phyloP scores from a whole-genome alignment of 1,140 invertebrate genomes.

The Solen grandis region DNA sequence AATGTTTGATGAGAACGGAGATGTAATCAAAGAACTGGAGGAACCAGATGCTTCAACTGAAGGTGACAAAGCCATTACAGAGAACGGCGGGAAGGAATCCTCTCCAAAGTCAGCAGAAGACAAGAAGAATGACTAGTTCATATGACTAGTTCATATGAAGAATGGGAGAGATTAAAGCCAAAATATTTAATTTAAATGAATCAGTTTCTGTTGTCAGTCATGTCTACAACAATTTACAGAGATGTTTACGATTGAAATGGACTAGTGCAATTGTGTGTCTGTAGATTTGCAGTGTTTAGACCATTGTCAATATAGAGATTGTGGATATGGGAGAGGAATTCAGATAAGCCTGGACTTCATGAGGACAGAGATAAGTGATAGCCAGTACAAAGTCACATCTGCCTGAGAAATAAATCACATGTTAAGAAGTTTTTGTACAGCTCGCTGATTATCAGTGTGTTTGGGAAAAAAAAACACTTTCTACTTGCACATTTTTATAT shows the following conservation, averaged over 20 bases:
- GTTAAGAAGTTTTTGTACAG: too few species aligned
- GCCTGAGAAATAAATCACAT: too few species aligned
- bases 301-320: neutral
- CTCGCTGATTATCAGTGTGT: too few species aligned
- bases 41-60: slow-evolving; percentile 3
- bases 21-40: slow-evolving; percentile 16
- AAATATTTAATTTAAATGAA: neutral
- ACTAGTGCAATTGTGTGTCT: neutral
- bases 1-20: slow-evolving; percentile 77
- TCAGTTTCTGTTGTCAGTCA: neutral
- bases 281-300: neutral
- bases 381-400: too few species aligned
- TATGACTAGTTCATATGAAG: neutral
- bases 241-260: neutral
- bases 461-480: too few species aligned
- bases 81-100: slow-evolving; percentile 33
- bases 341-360: neutral
- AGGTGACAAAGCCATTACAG: slow-evolving; percentile 7
- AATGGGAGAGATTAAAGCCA: neutral
- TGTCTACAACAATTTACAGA: neutral
- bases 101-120: slow-evolving; percentile 72
- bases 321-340: neutral
- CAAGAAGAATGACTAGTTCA: slow-evolving; percentile 80
- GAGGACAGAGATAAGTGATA: neutral
- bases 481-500: too few species aligned